These are phyloP conservation scores for Drosophila limbata DNA, from an alignment of 2,888 invertebrate genomes.

Conservation along the genomic window DNA sequence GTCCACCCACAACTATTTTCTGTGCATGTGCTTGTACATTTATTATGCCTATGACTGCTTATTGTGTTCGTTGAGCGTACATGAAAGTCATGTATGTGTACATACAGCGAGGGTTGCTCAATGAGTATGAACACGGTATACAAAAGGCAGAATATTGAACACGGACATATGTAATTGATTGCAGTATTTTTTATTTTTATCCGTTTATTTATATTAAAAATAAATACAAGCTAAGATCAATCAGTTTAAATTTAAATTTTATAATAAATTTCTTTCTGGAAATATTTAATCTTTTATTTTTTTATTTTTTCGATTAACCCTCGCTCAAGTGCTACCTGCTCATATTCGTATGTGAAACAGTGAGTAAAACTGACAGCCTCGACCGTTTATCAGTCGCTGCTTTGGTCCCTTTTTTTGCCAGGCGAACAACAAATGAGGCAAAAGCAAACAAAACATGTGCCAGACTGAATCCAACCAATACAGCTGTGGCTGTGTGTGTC, in stretches of 20 bases:
- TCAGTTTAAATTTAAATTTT: no score
- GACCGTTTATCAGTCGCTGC: slow-evolving; percentile 52
- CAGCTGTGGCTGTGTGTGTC: slow-evolving; percentile 22
- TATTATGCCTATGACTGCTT: slow-evolving; percentile 61
- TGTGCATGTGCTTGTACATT: slow-evolving; percentile 33
- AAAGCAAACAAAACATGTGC: slow-evolving; percentile 75
- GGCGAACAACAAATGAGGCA: slow-evolving; percentile 73
- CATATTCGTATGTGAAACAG: neutral
- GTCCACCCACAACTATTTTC: slow-evolving; percentile 13
- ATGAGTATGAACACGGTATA: neutral
- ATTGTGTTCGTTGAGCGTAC: slow-evolving; percentile 47
- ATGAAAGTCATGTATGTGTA: slow-evolving; percentile 28
- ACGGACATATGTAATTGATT: no score
- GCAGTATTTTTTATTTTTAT: no score
- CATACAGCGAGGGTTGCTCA: slow-evolving; percentile 26
- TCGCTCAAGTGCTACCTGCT: neutral
- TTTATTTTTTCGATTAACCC: neutral
- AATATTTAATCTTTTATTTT: no score
- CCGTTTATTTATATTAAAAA: no score
- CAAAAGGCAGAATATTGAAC: no score
- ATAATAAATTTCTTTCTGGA: no score
- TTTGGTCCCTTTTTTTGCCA: slow-evolving; percentile 54
- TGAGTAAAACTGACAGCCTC: slow-evolving; percentile 37
- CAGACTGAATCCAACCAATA: slow-evolving; percentile 50
- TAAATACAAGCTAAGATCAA: no score